phyloP scores from a whole-genome alignment of 2,888 invertebrate genomes.

The Amiota mariae region DNA sequence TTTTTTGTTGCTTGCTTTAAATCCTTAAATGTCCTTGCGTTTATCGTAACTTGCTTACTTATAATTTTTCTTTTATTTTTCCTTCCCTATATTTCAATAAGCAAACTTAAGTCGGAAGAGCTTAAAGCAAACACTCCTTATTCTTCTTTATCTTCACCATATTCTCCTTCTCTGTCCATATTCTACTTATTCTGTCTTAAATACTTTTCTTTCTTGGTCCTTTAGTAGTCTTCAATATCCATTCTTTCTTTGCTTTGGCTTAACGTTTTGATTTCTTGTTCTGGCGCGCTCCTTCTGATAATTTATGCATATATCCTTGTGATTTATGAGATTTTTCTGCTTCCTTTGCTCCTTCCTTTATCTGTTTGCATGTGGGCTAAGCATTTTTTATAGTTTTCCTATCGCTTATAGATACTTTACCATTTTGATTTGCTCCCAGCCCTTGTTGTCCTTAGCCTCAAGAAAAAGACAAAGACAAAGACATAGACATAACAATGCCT shows the following conservation, averaged over 20 bases:
- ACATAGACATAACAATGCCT: not conserved
- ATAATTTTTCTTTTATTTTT: constrained; percentile 46
- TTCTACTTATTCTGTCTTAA: not conserved
- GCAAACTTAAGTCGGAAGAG: not conserved
- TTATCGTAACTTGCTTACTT: constrained; percentile 51
- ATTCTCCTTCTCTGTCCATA: constrained; percentile 3
- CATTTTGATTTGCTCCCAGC: too few relatives aligned
- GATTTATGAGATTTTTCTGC: constrained; percentile 58
- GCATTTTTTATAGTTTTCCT: constrained; percentile 47
- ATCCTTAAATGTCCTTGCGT: constrained; percentile 61
- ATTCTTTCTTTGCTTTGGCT: constrained; percentile 10
- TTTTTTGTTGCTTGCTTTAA: constrained; percentile 59
- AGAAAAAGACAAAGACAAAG: not conserved
- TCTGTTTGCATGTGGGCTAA: constrained; percentile 55
- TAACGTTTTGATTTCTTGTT: constrained; percentile 43
- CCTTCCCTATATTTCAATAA: not conserved
- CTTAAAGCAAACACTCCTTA: constrained; percentile 1
- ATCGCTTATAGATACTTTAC: constrained; percentile 5
- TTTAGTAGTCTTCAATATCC: not conserved
- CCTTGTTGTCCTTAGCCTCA: not conserved
- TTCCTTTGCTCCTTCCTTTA: constrained; percentile 2
- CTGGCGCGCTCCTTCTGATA: constrained; percentile 45
- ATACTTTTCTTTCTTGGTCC: constrained; percentile 2
- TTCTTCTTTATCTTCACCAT: constrained; percentile 25
- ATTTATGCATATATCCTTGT: constrained; percentile 67